These are phyloP conservation scores for Lepus oiostolus DNA, from an alignment of 2,797 vertebrate species.

Conservation along the genomic window DNA sequence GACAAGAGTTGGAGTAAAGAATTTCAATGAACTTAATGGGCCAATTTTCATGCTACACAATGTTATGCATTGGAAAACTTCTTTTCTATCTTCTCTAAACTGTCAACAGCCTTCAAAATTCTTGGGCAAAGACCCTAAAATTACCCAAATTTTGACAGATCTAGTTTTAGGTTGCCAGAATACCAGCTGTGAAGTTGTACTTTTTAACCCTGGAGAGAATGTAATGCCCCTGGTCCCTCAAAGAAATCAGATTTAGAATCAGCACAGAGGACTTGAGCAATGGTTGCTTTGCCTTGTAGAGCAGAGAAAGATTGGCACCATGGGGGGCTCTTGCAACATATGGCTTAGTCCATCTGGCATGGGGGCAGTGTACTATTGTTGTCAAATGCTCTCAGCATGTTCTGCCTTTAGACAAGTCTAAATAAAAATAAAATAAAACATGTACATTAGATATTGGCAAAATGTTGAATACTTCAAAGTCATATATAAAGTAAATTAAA, in stretches of 20 bases:
- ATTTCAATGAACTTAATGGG: not conserved
- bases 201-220: not conserved
- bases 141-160: not conserved
- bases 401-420: constrained; percentile 24
- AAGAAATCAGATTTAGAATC: constrained; percentile 34
- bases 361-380: not conserved
- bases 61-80: not conserved
- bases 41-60: not conserved
- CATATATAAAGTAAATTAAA: constrained; percentile 1
- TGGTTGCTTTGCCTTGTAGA: not conserved
- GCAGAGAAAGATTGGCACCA: not conserved
- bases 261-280: not conserved
- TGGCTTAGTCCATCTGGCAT: constrained; percentile 31
- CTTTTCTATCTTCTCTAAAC: not conserved
- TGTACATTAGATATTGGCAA: not conserved
- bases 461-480: not conserved
- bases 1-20: not conserved
- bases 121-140: not conserved
- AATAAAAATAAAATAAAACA: constrained; percentile 56
- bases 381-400: not conserved
- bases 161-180: not conserved
- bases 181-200: not conserved
- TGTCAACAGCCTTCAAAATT: constrained; percentile 8
- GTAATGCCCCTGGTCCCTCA: not conserved
- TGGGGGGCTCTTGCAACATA: not conserved